These are phyloP conservation scores for Apodemus sylvaticus DNA, from an alignment of 2,113 vertebrate genomes.

Conservation along the genomic window DNA sequence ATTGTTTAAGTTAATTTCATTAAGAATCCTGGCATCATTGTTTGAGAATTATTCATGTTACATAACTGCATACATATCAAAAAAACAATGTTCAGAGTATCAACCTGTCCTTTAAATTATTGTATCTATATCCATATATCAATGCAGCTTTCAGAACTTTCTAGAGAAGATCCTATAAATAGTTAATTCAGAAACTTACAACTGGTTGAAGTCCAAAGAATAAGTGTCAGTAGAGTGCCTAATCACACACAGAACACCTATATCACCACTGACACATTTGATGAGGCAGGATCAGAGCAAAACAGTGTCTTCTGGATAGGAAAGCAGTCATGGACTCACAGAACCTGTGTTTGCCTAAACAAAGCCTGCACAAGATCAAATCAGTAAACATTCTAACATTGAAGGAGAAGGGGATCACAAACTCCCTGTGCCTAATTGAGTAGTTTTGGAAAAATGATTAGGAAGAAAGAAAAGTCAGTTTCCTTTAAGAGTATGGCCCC, in stretches of 20 bases:
- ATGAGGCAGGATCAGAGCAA: background rate
- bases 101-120: background rate
- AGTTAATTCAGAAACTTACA: background rate
- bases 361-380: background rate
- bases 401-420: background rate
- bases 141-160: background rate
- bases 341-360: background rate
- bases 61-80: background rate
- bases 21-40: background rate
- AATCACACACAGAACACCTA: background rate
- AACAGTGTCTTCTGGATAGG: background rate
- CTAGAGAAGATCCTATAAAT: background rate
- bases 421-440: background rate
- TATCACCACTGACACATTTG: background rate
- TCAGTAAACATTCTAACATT: too few relatives aligned
- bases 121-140: background rate
- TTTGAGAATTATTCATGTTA: background rate
- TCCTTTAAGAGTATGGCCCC: background rate
- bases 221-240: background rate
- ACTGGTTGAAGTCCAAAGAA: background rate
- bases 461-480: background rate
- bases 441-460: background rate
- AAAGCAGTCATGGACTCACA: background rate
- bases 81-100: background rate
- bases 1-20: conserved; percentile 8